A percentile compares a stretch with the other conserved stretches of the same genome.
phyloP scores from a whole-genome alignment of 1,140 invertebrate species.

The Diachasmimorpha longicaudata region DNA sequence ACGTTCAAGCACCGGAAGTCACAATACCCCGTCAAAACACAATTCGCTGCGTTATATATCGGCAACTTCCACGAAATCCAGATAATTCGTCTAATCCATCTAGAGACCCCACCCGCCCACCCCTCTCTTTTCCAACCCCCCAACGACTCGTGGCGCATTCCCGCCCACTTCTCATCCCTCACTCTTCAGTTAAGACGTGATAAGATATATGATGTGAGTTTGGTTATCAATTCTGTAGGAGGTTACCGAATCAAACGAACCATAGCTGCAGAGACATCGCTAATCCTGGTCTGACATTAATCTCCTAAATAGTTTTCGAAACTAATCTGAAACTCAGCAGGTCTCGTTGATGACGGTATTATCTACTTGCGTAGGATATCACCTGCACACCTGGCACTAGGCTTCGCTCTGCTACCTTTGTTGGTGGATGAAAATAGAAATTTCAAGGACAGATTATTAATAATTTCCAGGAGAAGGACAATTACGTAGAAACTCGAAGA shows the following conservation, averaged over 20 bases:
- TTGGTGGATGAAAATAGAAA: no score
- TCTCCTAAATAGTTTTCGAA: constrained; percentile 27
- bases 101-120: no score
- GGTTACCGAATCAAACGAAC: not conserved
- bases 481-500: no score
- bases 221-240: not conserved
- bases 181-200: not conserved
- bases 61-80: not conserved
- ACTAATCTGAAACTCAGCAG: constrained; percentile 28
- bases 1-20: not conserved
- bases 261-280: not conserved
- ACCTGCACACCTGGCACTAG: not conserved
- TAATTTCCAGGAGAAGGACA: no score
- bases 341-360: not conserved
- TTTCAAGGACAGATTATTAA: no score
- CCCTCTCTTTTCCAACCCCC: no score
- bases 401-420: not conserved
- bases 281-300: constrained; percentile 19
- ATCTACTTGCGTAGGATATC: not conserved
- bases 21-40: not conserved
- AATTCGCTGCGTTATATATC: not conserved
- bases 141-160: no score
- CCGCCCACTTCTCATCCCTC: not conserved
- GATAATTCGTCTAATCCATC: not conserved
- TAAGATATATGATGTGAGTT: not conserved